Percentiles rank a stretch among this genome's conserved stretches.
Conservation (phyloP, 2,113 vertebrate species). For the Eurypyga helias region DNA sequence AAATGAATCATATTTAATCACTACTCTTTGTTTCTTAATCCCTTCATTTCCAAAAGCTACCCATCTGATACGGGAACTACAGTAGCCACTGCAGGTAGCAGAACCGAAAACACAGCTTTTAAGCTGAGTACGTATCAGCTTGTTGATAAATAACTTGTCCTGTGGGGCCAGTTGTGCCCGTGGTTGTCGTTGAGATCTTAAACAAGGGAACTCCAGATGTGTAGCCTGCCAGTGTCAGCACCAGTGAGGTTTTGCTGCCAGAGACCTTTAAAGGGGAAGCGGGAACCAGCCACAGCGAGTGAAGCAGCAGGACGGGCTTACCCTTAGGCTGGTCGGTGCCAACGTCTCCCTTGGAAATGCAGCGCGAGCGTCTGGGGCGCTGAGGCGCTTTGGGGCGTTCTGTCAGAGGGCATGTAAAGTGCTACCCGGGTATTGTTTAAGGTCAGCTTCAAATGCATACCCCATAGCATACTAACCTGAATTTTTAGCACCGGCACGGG, state of each 20-base stretch:
- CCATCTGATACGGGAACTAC: neutral
- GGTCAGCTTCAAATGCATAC: neutral
- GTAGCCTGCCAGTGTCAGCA: neutral
- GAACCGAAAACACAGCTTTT: constrained; percentile 3
- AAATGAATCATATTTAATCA: neutral
- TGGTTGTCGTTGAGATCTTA: neutral
- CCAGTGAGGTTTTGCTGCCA: neutral
- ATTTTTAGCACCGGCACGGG: neutral
- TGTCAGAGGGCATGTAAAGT: neutral
- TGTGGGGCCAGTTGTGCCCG: neutral
- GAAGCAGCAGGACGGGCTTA: neutral
- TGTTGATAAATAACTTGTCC: neutral
- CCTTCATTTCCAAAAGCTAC: neutral
- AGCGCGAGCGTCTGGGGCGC: neutral
- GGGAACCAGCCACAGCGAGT: neutral
- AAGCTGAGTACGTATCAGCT: neutral
- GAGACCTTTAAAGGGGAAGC: constrained; percentile 28
- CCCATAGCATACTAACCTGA: neutral
- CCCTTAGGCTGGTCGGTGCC: neutral
- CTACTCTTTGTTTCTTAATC: neutral
- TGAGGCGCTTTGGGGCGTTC: neutral
- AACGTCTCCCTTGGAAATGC: neutral
- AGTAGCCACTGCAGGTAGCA: neutral
- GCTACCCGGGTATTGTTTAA: neutral
- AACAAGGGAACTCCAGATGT: neutral